These are phyloP conservation scores for Geophilus truncorum DNA, from an alignment of 2,888 invertebrate species.

Conservation along the genomic window DNA sequence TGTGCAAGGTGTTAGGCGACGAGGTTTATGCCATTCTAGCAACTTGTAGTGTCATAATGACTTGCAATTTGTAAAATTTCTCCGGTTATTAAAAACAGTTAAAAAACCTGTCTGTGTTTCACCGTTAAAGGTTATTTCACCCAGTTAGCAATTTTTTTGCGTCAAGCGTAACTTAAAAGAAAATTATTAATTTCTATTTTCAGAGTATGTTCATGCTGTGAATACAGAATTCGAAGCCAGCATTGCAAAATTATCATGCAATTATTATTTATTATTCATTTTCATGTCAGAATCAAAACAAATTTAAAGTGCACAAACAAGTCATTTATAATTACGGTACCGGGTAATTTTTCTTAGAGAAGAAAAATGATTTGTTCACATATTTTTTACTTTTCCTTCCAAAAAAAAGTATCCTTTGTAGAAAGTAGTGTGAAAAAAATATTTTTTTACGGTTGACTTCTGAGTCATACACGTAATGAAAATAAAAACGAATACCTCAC, in stretches of 20 bases:
- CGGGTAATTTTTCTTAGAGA: neutral
- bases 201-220: neutral
- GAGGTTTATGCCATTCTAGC: neutral
- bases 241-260: neutral
- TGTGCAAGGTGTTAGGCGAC: neutral
- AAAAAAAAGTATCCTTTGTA: too few species aligned
- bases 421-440: neutral
- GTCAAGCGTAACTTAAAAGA: neutral
- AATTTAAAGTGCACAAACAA: neutral
- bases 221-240: neutral
- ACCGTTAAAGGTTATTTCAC: conserved; percentile 7
- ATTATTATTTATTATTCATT: neutral
- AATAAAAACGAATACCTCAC: neutral
- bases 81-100: neutral
- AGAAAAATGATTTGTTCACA: neutral
- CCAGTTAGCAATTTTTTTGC: neutral
- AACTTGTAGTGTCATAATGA: neutral
- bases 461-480: neutral
- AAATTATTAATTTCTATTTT: neutral
- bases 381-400: neutral
- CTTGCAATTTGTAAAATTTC: neutral
- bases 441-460: neutral
- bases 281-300: neutral
- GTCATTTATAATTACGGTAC: neutral
- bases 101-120: neutral